phyloP scores from a whole-genome alignment of 2,797 vertebrate genomes.

The Poeciliopsis presidionis region DNA sequence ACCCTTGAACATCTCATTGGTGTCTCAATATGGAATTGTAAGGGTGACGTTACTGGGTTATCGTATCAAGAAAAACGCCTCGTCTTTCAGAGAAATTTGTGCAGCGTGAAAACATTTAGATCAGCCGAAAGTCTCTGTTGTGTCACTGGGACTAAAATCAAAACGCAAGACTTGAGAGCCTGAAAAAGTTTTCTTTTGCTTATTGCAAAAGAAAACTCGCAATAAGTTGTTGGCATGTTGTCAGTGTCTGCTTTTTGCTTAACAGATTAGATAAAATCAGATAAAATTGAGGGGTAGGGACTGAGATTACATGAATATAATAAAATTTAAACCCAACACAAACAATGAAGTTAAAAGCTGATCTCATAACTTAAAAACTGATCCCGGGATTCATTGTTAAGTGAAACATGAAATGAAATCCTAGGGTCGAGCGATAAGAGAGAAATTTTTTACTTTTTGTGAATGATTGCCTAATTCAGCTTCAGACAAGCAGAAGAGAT shows the following conservation, averaged over 20 bases:
- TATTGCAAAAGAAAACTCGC: background rate
- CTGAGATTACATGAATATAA: conserved; percentile 16
- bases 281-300: background rate
- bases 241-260: conserved; percentile 14
- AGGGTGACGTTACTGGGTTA: conserved; percentile 15
- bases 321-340: conserved; percentile 9
- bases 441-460: background rate
- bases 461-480: background rate
- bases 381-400: background rate
- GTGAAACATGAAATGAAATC: background rate
- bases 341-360: conserved; percentile 19
- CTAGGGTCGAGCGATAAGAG: background rate
- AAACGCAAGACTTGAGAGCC: background rate
- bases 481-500: background rate
- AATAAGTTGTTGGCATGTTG: conserved; percentile 12
- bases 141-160: background rate
- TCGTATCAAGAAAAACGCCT: background rate
- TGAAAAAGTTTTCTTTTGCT: too few relatives aligned
- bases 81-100: background rate
- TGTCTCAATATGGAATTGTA: conserved; percentile 22
- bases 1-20: conserved; percentile 41
- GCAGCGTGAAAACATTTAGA: conserved; percentile 7
- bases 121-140: conserved; percentile 10
- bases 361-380: conserved; percentile 11
- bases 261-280: conserved; percentile 1